Conservation (phyloP, 2,113 vertebrate species). For the Pyxicephalus adspersus region DNA sequence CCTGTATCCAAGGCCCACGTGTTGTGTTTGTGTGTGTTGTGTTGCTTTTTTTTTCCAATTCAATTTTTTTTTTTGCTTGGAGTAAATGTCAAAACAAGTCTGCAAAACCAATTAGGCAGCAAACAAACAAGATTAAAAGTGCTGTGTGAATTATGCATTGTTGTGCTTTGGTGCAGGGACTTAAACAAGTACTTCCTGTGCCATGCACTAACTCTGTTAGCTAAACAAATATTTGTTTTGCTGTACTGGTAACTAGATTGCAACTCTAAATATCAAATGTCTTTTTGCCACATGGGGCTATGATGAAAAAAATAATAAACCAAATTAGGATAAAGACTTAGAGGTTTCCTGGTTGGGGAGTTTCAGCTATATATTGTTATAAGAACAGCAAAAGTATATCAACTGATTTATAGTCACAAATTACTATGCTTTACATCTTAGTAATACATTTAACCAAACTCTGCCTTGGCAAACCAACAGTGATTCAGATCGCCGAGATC, state of each 20-base stretch:
- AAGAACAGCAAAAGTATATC: no score
- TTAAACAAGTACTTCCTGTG: slow-evolving; percentile 68
- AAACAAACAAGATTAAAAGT: slow-evolving; percentile 71
- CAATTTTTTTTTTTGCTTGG: slow-evolving; percentile 65
- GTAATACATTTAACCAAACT: no score
- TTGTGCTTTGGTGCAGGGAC: slow-evolving; percentile 62
- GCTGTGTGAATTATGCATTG: slow-evolving; percentile 69
- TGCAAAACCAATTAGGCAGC: slow-evolving; percentile 68
- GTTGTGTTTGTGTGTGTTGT: slow-evolving; percentile 61
- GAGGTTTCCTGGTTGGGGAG: no score
- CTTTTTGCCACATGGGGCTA: not conserved
- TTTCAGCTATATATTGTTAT: no score
- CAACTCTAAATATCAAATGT: slow-evolving; percentile 23
- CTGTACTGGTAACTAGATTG: slow-evolving; percentile 18
- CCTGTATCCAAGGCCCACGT: not conserved
- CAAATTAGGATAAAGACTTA: no score
- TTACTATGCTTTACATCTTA: no score
- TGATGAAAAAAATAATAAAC: not conserved
- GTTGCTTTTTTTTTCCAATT: slow-evolving; percentile 46
- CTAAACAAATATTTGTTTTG: slow-evolving; percentile 62
- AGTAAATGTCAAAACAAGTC: slow-evolving; percentile 70
- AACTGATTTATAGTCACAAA: no score
- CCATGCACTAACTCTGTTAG: slow-evolving; percentile 63
- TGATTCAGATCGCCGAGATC: no score
- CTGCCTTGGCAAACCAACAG: no score